Evolutionary conservation across 2,113 vertebrate genomes (phyloP).

Genomic region (Anolis sagrei): DNA sequence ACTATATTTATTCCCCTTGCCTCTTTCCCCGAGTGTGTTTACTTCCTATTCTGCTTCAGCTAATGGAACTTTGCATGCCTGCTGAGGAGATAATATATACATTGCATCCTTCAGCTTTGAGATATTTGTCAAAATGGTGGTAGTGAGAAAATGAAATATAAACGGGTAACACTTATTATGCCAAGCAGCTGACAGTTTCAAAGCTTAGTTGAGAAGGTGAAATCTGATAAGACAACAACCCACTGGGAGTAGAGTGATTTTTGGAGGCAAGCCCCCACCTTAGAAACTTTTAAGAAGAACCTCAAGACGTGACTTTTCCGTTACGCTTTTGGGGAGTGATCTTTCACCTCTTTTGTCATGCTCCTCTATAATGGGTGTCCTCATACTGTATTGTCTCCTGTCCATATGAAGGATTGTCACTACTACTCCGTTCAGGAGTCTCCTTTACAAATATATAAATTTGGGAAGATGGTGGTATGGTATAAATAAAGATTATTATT

Average conservation of each 20-base stretch:
- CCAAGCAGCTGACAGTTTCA: constrained; percentile 10
- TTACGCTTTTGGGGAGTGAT: no score
- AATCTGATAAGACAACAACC: constrained; percentile 10
- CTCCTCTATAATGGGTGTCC: no score
- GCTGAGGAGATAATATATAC: constrained; percentile 12
- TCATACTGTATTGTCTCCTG: no score
- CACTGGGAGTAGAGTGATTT: constrained; percentile 14
- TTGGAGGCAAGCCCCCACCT: no score
- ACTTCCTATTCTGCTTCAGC: constrained; percentile 2
- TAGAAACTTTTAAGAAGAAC: no score
- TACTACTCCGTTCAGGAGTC: no score
- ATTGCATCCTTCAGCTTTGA: constrained; percentile 4
- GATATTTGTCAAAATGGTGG: constrained; percentile 22
- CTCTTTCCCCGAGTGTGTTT: neutral
- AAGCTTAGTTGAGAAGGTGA: neutral
- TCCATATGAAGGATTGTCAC: no score
- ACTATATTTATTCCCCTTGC: neutral
- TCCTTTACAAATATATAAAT: no score
- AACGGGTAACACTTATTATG: neutral
- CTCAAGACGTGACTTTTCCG: no score
- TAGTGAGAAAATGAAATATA: constrained; percentile 11
- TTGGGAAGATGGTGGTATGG: no score
- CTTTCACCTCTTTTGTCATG: no score
- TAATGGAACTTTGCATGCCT: neutral
- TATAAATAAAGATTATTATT: no score